Conservation (phyloP, 1,140 invertebrate genomes). For the Rhyacophila brunnea region DNA sequence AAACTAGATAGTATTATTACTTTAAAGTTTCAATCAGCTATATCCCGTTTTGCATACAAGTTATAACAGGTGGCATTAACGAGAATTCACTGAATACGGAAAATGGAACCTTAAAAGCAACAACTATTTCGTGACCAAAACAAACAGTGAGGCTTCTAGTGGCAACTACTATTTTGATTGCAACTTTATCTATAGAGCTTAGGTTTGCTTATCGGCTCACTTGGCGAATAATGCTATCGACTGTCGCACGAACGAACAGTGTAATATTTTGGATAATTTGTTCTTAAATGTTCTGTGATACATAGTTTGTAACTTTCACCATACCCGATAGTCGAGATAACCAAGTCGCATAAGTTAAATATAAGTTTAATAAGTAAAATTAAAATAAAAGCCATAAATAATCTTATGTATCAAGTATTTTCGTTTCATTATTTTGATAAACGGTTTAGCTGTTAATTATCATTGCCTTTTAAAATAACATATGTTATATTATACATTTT, state of each 20-base stretch:
- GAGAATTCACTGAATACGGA: not conserved
- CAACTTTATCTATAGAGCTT: slow-evolving; percentile 4
- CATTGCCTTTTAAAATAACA: too few species aligned
- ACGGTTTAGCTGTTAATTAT: too few species aligned
- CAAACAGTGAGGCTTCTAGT: not conserved
- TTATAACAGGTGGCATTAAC: not conserved
- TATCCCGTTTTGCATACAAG: not conserved
- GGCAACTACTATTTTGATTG: not conserved
- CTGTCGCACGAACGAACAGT: not conserved
- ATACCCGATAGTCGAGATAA: too few species aligned
- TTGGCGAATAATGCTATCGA: not conserved
- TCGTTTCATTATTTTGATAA: too few species aligned
- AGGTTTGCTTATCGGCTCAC: slow-evolving; percentile 2
- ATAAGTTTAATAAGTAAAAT: too few species aligned
- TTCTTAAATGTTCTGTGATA: not conserved
- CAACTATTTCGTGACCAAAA: not conserved
- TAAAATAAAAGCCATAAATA: too few species aligned
- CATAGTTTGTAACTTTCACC: too few species aligned
- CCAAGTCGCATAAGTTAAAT: too few species aligned
- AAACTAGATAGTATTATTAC: too few species aligned
- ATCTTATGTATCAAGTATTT: too few species aligned
- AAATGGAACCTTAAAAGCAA: not conserved
- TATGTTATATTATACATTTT: too few species aligned
- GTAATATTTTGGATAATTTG: slow-evolving; percentile 2
- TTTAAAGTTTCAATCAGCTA: not conserved